A percentile compares a stretch with the other conserved stretches of the same genome.
Evolutionary conservation across 2,888 invertebrate species (phyloP).

Genomic region (Spodoptera exigua): DNA sequence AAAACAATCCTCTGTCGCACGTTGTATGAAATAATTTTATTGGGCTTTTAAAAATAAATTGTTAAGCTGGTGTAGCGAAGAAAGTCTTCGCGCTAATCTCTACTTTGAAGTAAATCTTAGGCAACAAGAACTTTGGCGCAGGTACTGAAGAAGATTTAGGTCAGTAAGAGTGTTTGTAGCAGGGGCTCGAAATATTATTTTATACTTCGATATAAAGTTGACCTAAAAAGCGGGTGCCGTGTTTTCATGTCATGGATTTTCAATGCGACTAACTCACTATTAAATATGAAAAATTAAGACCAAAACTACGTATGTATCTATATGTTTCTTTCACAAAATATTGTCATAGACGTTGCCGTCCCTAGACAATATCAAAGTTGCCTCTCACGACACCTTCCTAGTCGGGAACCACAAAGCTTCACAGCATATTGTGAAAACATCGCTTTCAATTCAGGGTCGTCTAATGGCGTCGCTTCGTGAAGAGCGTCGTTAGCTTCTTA

Average conservation of each 20-base stretch:
- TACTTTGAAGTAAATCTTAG: constrained; percentile 8
- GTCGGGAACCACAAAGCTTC: constrained; percentile 31
- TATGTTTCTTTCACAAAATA: neutral
- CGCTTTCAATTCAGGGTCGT: constrained; percentile 29
- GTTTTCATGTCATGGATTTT: too few species aligned
- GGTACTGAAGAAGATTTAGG: constrained; percentile 15
- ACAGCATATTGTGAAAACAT: constrained; percentile 39
- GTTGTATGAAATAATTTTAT: constrained; percentile 53
- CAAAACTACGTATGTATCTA: too few species aligned
- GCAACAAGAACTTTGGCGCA: constrained; percentile 3
- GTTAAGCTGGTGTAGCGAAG: constrained; percentile 15
- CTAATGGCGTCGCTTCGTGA: constrained; percentile 40
- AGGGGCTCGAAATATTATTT: neutral
- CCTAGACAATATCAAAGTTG: constrained; percentile 19
- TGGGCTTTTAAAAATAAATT: constrained; percentile 40
- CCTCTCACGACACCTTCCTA: constrained; percentile 36
- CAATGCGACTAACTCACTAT: too few species aligned
- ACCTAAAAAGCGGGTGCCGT: too few species aligned
- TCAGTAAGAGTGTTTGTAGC: neutral
- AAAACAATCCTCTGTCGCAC: constrained; percentile 60
- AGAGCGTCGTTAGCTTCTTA: constrained; percentile 43
- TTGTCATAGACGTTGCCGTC: constrained; percentile 2
- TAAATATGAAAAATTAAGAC: too few species aligned
- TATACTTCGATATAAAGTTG: neutral
- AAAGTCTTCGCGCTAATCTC: constrained; percentile 20